Evolutionary conservation across 2,113 vertebrate genomes (phyloP), one percentile per base, ranked within the genome.

Genomic region (Tragelaphus scriptus): DNA sequence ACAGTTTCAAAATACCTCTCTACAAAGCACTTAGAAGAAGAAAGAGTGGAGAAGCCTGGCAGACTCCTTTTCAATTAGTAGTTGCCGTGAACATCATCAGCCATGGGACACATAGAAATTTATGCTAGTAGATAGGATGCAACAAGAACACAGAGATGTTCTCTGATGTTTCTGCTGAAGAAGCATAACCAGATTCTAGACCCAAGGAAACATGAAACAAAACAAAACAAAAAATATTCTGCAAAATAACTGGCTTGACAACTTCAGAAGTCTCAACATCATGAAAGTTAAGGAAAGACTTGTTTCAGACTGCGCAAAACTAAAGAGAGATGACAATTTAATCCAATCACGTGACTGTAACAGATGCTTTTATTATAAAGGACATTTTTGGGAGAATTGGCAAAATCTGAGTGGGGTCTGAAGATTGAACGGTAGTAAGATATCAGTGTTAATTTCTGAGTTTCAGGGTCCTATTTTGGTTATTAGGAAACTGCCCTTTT

Each of bases 231-330:
- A 47, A 79, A 56, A 63, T 26, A 36, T 44, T 90, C 51, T 49
- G 30, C n/a, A 65, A 92, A 94, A 88, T 21, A 92, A 25, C 71
- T 56, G 84, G 58, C 32, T 49, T 28, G 53, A 79, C 88, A 65
- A 53, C 47, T 92, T 96, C 47, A 63, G 87, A 94, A 87, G n/a
- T 79, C 47, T 81, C 75, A 80, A 87, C 65, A 28, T 85, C n/a
- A 49, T 49, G 49, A 85, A 94, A 90, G 19, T 59, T 28, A 56
- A 90, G 81, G 75, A 90, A 90, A 96, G 55, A 79, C 65, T 82
- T 49, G 14, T 92, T 92, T 88, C 75, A 88, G 53, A 71, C 17
- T 23, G 44, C 95, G 28, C 75, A 51, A 88, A 49, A 90, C 55
- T 63, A 71, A 93, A 91, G 32, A 58, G 32, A 81, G 11, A 47